phyloP scores from a whole-genome alignment of 2,797 vertebrate species.

The Hirundo rustica region DNA sequence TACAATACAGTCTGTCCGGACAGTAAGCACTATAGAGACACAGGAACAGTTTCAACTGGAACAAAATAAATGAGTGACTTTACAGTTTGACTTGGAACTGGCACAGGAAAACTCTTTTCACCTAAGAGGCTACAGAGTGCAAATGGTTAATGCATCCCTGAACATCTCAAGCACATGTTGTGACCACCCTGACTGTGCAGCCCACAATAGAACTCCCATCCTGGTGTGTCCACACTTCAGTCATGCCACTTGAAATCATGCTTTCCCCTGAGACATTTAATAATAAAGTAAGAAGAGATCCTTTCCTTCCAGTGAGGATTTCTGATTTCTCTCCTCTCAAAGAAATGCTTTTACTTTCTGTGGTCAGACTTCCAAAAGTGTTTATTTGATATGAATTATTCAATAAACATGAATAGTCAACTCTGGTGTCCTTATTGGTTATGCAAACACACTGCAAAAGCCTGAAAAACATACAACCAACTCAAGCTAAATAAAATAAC shows the following conservation, averaged over 20 bases:
- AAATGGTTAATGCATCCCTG: background rate
- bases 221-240: background rate
- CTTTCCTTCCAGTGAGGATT: background rate
- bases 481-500: background rate
- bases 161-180: background rate
- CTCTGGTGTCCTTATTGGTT: background rate
- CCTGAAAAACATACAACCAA: background rate
- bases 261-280: background rate
- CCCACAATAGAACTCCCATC: background rate
- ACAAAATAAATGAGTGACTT: background rate
- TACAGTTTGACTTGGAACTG: background rate
- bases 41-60: background rate
- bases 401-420: conserved; percentile 39
- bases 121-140: background rate
- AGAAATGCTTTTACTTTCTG: background rate
- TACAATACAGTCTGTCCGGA: background rate
- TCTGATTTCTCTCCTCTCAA: background rate
- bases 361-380: background rate
- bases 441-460: background rate
- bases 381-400: background rate
- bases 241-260: background rate
- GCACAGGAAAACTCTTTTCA: background rate
- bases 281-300: background rate
- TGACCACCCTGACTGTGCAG: background rate
- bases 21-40: background rate